Base-by-base conservation (phyloP, 2,888 invertebrate species). In the Melipona bicolor region DNA sequence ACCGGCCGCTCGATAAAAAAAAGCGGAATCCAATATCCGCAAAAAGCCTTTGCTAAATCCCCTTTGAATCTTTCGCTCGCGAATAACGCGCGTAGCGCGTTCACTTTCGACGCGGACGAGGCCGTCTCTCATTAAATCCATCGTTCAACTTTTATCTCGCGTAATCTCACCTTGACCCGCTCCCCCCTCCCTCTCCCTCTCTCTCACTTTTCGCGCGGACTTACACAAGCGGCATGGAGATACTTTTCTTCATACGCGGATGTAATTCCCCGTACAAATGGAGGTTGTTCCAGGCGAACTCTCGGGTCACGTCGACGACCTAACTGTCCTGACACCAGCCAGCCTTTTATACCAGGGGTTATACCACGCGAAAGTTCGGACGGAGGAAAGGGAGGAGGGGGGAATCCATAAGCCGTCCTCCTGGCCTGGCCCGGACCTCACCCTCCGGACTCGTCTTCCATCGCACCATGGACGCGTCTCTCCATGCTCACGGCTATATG, bases 301-400 rank as follows among this genome's bases (percentile, higher is more conserved):
- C 91, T 86, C 82, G 91, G 91, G 92, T 92, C 92, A 92, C 92
- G 92, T 92, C 91, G 91, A 87, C 90, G 90, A 92, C 91, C 92
- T 90, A 91, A 92, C 92, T 88, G 91, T 91, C 89, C 91, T 89
- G 92, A 91, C 91, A 91, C 92, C 90, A 85, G 79, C 82, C 90
- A 88, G 75, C 90, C 88, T 92, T 92, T 91, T 90, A 89, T 91
- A 89, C 91, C 90, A 91, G 91, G 91, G 92, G 92, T 91, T 92
- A 43, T 43, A 90, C 89, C 89, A 84, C 88, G 87, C 86, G 87
- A 92, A 92, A 91, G 86, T 90, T 92, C 59, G 84, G 70, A 21
- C 5, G 21, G 24, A 17, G n/a, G 65, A 54, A 82, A 43, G 9
- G 9, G 76, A 77, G 79, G 76, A 79, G 81, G 89, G 80, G 78